Evolutionary conservation across 2,888 invertebrate species (phyloP).

Genomic region (Lordiphosa fenestrarum): DNA sequence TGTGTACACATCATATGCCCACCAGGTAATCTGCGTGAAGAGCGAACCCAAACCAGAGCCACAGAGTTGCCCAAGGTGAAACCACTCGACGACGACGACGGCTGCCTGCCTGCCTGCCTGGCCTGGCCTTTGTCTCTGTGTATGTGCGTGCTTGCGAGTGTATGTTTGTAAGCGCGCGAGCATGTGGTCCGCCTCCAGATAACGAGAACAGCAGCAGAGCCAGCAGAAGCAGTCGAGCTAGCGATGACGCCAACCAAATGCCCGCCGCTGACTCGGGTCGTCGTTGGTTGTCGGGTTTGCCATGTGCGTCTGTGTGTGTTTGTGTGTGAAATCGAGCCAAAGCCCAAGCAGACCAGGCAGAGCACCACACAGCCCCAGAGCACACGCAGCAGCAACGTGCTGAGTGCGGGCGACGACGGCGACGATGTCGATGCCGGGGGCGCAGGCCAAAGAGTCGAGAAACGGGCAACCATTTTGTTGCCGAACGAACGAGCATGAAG

Average conservation of each 20-base stretch:
- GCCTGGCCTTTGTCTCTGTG: slow-evolving; percentile 27
- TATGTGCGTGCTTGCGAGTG: slow-evolving; percentile 24
- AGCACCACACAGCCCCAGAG: slow-evolving; percentile 32
- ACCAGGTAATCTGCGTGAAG: slow-evolving; percentile 43
- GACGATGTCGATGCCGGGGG: slow-evolving; percentile 61
- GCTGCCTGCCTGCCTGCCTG: slow-evolving; percentile 18
- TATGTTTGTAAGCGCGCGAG: slow-evolving; percentile 19
- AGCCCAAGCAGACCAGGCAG: slow-evolving; percentile 48
- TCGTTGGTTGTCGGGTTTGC: slow-evolving; percentile 21
- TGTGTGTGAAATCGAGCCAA: slow-evolving; percentile 67
- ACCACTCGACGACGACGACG: slow-evolving; percentile 32
- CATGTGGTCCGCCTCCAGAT: slow-evolving; percentile 74
- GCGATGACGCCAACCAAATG: slow-evolving; percentile 67
- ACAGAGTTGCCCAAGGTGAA: slow-evolving; percentile 46
- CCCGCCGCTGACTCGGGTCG: slow-evolving; percentile 15
- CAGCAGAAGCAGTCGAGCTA: slow-evolving; percentile 48
- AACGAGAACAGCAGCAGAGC: slow-evolving; percentile 46
- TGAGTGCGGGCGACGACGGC: slow-evolving; percentile 37
- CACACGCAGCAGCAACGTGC: slow-evolving; percentile 62
- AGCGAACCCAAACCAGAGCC: slow-evolving; percentile 9
- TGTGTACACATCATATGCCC: slow-evolving; percentile 5
- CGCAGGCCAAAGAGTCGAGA: slow-evolving; percentile 53
- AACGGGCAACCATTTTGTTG: slow-evolving; percentile 62
- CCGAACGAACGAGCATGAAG: slow-evolving; percentile 13
- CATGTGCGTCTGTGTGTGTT: slow-evolving; percentile 17